Percentiles rank a stretch among this genome's conserved stretches.
Evolutionary conservation across 2,888 invertebrate species (phyloP).

Genomic region (Macaria liturata): DNA sequence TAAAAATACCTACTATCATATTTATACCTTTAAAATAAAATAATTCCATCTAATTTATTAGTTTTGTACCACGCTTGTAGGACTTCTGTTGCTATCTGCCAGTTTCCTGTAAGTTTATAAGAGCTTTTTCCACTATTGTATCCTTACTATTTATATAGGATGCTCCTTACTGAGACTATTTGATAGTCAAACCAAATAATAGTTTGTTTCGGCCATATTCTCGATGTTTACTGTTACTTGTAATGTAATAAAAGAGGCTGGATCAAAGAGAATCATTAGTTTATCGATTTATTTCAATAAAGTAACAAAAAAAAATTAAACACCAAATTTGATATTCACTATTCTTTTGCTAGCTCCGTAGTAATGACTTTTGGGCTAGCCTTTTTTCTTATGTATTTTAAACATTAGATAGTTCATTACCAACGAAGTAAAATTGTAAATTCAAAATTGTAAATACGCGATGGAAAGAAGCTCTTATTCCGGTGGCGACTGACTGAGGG

Average conservation of each 20-base stretch:
- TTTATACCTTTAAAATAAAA: slow-evolving; percentile 17
- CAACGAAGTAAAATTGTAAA: slow-evolving; percentile 13
- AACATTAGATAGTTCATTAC: neutral
- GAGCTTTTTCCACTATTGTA: slow-evolving; percentile 27
- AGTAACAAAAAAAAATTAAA: no score
- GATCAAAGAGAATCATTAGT: no score
- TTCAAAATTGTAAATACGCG: slow-evolving; percentile 33
- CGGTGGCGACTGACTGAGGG: slow-evolving; percentile 61
- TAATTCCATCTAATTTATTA: slow-evolving; percentile 43
- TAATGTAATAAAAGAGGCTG: no score
- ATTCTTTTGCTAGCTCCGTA: no score
- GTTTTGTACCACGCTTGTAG: slow-evolving; percentile 36
- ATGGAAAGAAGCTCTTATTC: slow-evolving; percentile 44
- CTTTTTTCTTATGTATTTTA: no score
- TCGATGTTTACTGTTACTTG: no score
- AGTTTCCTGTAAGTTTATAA: slow-evolving; percentile 25
- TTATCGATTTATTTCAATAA: no score
- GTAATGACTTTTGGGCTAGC: no score
- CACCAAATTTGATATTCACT: no score
- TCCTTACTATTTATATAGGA: slow-evolving; percentile 2
- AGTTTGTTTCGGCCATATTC: no score
- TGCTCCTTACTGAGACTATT: neutral
- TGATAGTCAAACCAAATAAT: no score
- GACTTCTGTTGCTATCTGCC: slow-evolving; percentile 30
- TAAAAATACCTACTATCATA: slow-evolving; percentile 20